Evolutionary conservation across 2,888 invertebrate species (phyloP), one percentile per base, ranked within the genome.

Genomic region (Eulithis testata): DNA sequence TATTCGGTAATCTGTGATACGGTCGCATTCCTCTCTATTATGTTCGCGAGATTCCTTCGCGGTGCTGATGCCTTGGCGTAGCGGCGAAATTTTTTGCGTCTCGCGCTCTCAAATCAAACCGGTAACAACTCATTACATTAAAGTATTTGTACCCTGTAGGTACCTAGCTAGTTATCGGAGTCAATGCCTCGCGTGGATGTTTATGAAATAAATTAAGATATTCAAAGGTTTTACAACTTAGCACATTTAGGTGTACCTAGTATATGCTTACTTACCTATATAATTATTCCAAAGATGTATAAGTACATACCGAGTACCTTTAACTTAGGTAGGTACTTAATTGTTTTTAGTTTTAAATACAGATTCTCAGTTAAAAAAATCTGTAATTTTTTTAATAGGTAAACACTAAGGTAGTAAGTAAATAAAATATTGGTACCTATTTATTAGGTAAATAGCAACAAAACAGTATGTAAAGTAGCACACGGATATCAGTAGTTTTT

Each of bases 71-170:
- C 79, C 76, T 77, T 77, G 77, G 83, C 77, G 83, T 86, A 89
- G 88, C 89, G 88, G 89, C 90, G 87, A 90, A 86, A 80, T 90
- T 92, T 91, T 92, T 92, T 91, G 88, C 85, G 81, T 80, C 79
- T 79, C 81, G 78, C 80, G 84, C 78, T 86, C 86, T 81, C 85
- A 87, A 89, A 89, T 89, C 84, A 85, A 90, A 91, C 90, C 89
- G 89, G 91, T 90, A 87, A 84, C 80, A 78, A 77, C 78, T 80
- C 79, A 83, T 81, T 82, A 82, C 81, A 79, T 79, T 75, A 78
- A 72, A 76, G 73, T 70, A 74, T 70, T 68, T 70, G 70, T 72
- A 60, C 64, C 60, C 66, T 65, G 71, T 71, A 64, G 66, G 72
- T 72, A 67, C 65, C 60, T 57, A 69, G 58, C 59, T 65, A 69